Evolutionary conservation across 2,797 vertebrate genomes (phyloP), one percentile per base, ranked within the genome.

Genomic region (Meda fulgida): DNA sequence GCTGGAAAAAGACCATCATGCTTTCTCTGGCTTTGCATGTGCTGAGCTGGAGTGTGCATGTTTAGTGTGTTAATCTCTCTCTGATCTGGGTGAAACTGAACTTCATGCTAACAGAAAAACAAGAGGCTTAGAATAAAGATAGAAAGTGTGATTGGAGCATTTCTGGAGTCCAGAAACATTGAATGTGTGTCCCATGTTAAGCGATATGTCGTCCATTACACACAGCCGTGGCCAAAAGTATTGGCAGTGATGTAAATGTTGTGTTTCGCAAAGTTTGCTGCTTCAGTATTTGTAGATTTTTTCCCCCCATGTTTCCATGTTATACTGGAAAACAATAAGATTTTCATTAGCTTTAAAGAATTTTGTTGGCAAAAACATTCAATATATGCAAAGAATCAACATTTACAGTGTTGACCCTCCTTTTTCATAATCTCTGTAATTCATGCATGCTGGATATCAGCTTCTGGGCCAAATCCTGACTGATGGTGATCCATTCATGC

Each of bases 31-130:
- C 73, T 63, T 40, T 80, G 58, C 63, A 75, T 78, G 66, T 84
- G 78, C 38, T 80, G 58, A 75, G 55, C 58, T 70, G 53, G 65
- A 78, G 78, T 72, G 48, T 87, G 38, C 55, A 60, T 81, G 73
- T 88, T 84, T 81, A 55, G 71, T 51, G 67, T 69, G 66, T 78
- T 83, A 78, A 84, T 85, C 86, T 87, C 78, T 67, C 71, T 77
- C 60, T 80, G 84, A 84, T 87, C 80, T 81, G 84, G 66, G 70
- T 29, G 81, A 81, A 84, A 84, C 78, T 77, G 43, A 60, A 71
- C 38, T 85, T 48, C 48, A 82, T 78, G 60, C 69, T 60, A 76
- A 66, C 76, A 66, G 55, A 46, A 46, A 81, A 82, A 81, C n/a
- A 14, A 69, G 48, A 83, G 58, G 38, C 75, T 85, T 6, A 84